Evolutionary conservation across 2,888 invertebrate species (phyloP), one percentile per base, ranked within the genome.

Genomic region (Hemaris fuciformis): DNA sequence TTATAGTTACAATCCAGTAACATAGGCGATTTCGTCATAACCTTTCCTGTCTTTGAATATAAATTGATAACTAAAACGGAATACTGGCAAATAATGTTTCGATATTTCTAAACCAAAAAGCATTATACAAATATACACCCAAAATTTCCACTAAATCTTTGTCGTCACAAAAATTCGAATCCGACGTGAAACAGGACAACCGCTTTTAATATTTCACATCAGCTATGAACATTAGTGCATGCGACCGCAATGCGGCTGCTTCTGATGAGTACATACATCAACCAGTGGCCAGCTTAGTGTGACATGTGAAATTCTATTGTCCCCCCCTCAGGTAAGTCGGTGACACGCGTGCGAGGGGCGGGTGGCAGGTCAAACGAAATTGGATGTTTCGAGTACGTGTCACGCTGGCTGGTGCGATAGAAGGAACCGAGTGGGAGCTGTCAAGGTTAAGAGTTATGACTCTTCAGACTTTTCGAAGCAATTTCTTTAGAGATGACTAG

Each of bases 371-470:
- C 71, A 62, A 57, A 57, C 18, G 67, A 68, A 38, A 42, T 61
- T 73, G 69, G 81, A 64, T 64, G 66, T 64, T 63, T 70, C 64
- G 62, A 61, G 65, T 71, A 69, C 75, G 70, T 76, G 79, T 74
- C 75, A 77, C 75, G 74, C 67, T 69, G 77, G n/a, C 74, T 78
- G 77, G 70, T 69, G 65, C 76, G 67, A 81, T 79, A 75, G 70
- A 76, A 73, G 73, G 72, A 77, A 82, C 45, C 43, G 60, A 53
- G 42, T 53, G n/a, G n/a, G 38, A 43, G n/a, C 61, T 59, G 43
- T 43, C 58, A 59, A 58, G 41, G 58, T 59, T 43, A 43, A 43
- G 25, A 59, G 27, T 59, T 59, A 43, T 43, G 43, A 41, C 22
- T 7, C 57, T 23, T 41, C 13, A 27, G 25, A 42, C 20, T 59